phyloP scores from a whole-genome alignment of 2,888 invertebrate species.

The Hartigia nigra region DNA sequence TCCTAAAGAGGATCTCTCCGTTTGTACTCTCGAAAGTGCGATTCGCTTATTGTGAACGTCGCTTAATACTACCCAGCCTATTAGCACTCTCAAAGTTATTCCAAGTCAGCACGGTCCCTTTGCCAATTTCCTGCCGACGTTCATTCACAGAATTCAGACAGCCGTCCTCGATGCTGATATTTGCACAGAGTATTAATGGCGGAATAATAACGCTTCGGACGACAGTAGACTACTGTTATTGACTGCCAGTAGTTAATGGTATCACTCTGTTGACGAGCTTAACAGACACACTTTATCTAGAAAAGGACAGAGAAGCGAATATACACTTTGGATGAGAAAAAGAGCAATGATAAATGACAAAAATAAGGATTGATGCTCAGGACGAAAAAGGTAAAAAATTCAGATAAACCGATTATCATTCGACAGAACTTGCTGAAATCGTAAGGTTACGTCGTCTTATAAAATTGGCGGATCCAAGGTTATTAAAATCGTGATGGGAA shows the following conservation, averaged over 20 bases:
- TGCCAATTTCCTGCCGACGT: background rate
- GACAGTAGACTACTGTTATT: background rate
- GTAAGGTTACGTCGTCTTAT: background rate
- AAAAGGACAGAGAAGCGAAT: background rate
- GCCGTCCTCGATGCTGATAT: background rate
- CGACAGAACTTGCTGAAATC: background rate
- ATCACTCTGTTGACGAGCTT: background rate
- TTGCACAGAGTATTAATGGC: background rate
- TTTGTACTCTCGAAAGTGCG: background rate
- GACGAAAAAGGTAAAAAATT: background rate
- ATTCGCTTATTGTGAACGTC: background rate
- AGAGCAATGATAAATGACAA: background rate
- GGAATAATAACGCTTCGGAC: background rate
- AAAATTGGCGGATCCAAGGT: slow-evolving; percentile 10
- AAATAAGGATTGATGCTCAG: background rate
- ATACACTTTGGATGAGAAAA: background rate
- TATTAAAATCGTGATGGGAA: slow-evolving; percentile 36
- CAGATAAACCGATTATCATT: background rate
- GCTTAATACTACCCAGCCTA: background rate
- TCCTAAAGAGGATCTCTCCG: background rate
- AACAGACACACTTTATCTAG: background rate
- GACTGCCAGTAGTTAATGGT: background rate
- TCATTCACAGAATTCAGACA: background rate
- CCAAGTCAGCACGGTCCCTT: background rate
- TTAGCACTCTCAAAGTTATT: background rate